Evolutionary conservation across 2,888 invertebrate species (phyloP).

Genomic region (Eugnorisma glareosa): DNA sequence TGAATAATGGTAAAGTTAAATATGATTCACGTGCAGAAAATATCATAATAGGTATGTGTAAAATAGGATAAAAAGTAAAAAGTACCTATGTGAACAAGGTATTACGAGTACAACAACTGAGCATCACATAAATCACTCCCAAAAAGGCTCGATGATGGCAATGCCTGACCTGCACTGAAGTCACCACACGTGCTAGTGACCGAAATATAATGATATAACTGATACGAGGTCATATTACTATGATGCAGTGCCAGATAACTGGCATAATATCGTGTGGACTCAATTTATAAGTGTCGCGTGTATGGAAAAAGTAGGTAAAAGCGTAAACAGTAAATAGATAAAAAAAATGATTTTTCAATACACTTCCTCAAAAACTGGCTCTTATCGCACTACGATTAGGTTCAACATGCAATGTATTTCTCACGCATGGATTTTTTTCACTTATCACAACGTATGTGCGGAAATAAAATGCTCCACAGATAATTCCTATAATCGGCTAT

Average conservation of each 20-base stretch:
- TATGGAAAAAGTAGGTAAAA: no score
- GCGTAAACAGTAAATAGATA: no score
- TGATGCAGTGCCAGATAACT: constrained; percentile 38
- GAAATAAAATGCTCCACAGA: no score
- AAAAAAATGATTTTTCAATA: no score
- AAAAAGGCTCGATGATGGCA: constrained; percentile 26
- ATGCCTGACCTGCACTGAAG: constrained; percentile 29
- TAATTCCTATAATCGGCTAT: no score
- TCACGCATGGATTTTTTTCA: no score
- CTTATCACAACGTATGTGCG: no score
- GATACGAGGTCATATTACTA: constrained; percentile 47
- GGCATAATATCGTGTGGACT: constrained; percentile 26
- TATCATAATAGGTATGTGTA: not conserved
- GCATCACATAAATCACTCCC: constrained; percentile 4
- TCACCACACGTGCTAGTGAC: constrained; percentile 44
- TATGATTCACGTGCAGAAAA: constrained; percentile 13
- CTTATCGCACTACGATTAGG: no score
- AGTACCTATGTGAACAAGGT: not conserved
- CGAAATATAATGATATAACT: constrained; percentile 50
- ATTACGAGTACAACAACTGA: not conserved
- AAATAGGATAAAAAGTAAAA: not conserved
- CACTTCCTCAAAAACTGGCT: no score
- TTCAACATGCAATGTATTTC: no score
- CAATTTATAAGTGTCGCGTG: constrained; percentile 15
- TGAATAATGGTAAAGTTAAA: constrained; percentile 19